Base-by-base conservation (phyloP, 1,140 invertebrate species). In the Drosophila fuyamai region DNA sequence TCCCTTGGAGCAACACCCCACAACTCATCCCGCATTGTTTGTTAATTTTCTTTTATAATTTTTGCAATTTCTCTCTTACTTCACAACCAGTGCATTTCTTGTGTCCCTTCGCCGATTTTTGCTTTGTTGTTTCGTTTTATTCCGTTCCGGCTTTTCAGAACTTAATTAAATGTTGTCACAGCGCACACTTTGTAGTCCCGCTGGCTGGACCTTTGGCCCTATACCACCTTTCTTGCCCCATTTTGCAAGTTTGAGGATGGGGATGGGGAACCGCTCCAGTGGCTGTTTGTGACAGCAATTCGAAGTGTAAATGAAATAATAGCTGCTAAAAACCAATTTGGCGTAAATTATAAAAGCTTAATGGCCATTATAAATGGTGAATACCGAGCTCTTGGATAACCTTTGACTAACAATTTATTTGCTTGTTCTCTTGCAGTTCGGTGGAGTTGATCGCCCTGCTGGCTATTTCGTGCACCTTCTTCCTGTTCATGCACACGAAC, bases 401-500 rank as follows among this genome's bases (percentile, higher is more conserved):
- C 66, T 77, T 84, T 85, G 74, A 81, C 67, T 78, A 70, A 86
- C 70, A 53, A 70, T 76, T 57, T 55, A 16, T 75, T 63, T 79
- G 41, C 65, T 76, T 63, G 41, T 86, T 85, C 75, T 48, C 60
- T 94, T 94, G 29, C 92, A 96, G 95, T 91, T 95, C 95, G 40
- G 95, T 95, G 83, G 96, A 97, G 92, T 93, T 97, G 79, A 94
- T 97, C 59, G 96, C 96, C 16, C 91, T 97, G 68, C 93, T 97
- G 73, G 96, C 96, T 9, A 94, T 97, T 46, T 96, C 96, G 44
- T 96, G 95, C 76, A 96, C 96, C 12, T 93, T 97, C 59, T 97
- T 97, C 92, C 94, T 97, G 73, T 96, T 97, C 90, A 93, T 97
- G 53, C 96, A 97, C 93, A 97, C 96, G 46, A 93, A 96, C 79